Base-by-base conservation (phyloP, 2,113 vertebrate genomes). In the Gadus macrocephalus region DNA sequence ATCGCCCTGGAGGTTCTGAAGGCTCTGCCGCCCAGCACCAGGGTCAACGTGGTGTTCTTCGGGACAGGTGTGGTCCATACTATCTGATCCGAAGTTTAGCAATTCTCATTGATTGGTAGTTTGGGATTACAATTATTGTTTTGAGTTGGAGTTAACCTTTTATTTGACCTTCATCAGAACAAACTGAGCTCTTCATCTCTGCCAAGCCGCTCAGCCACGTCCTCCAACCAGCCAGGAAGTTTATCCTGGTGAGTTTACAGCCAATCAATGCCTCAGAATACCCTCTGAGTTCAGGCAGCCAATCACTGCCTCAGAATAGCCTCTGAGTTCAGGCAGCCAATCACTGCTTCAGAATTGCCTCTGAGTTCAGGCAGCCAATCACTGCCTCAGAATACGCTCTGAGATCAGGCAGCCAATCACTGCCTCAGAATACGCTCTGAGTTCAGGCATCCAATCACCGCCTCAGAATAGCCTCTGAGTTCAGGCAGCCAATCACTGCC, bases 41-140 rank as follows among this genome's bases (percentile, higher is more conserved):
- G 72, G 71, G 19, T 94, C 22, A 96, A 93, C 49, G 20, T 95
- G 3, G 4, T 95, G 66, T 85, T 83, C 56, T 95, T 97, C 70
- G 92, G 92, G 59, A 93, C 92, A 81, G 89, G 93, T 95, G 64
- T 78, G 91, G 31, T 16, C 68, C 66, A 12, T 11, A 49, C 8
- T 14, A 9, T 49, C 42, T 4, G 4, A 7, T 35, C 31, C 4
- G 31, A 16, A 3, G 42, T 16, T 17, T 4, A 58, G 5, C 55
- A 6, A 6, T 58, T 58, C 12, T 49, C 42, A 9, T 9, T 12
- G 42, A 12, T 49, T 49, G 8, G 42, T 9, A 49, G 42, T 49
- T 49, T 49, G 8, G 42, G 42, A 49, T 58, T 17, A n/a, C 1
- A 5, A 14, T 58, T 58, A 14, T 58, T 4, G 15, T 58, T 3